phyloP scores from a whole-genome alignment of 2,888 invertebrate species.

The Sussaba pulchella region DNA sequence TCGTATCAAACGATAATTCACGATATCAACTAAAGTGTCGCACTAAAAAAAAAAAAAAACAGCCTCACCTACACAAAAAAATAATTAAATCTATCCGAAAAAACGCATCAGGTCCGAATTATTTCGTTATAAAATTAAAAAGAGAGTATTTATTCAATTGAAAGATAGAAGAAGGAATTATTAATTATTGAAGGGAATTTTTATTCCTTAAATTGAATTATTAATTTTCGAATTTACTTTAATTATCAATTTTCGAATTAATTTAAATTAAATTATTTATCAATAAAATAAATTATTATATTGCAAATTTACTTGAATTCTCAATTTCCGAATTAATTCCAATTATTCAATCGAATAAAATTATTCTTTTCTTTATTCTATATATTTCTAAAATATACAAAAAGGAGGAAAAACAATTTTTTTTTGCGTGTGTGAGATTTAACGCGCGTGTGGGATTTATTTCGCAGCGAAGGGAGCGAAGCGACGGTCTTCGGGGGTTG shows the following conservation, averaged over 20 bases:
- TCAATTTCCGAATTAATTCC: too few species aligned
- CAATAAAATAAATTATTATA: too few species aligned
- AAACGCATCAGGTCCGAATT: background rate
- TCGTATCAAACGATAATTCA: constrained; percentile 41
- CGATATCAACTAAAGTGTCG: constrained; percentile 12
- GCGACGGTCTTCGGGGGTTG: constrained; percentile 1
- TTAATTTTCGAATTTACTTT: too few species aligned
- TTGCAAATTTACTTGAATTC: too few species aligned
- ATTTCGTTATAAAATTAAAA: background rate
- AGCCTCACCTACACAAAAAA: background rate
- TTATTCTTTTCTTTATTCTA: background rate
- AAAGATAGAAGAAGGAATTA: too few species aligned
- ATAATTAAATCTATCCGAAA: background rate
- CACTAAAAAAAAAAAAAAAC: background rate
- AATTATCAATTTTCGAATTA: too few species aligned
- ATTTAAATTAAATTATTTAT: too few species aligned
- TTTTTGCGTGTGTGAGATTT: constrained; percentile 23
- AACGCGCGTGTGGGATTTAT: constrained; percentile 36
- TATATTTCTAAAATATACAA: background rate
- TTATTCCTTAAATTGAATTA: too few species aligned
- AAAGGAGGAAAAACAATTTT: background rate
- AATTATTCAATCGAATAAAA: too few species aligned
- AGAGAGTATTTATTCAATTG: too few species aligned
- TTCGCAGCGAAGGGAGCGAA: constrained; percentile 17
- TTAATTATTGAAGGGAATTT: too few species aligned